These are phyloP conservation scores for Amiota mariae DNA, from an alignment of 2,888 invertebrate species.

Conservation along the genomic window DNA sequence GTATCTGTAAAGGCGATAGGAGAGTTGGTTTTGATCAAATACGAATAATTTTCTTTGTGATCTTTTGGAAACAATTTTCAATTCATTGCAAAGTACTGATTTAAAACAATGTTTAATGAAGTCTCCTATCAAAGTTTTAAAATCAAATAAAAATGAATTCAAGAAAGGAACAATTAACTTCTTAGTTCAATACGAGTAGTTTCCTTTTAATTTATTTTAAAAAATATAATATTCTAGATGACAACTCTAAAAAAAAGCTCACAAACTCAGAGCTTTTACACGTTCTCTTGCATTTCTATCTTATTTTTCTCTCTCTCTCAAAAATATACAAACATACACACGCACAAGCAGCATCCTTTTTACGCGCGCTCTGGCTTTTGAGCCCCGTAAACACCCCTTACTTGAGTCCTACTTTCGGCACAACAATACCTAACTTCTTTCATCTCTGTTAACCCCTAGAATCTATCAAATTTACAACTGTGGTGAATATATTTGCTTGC, in stretches of 20 bases:
- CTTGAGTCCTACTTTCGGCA: too few species aligned
- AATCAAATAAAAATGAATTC: background rate
- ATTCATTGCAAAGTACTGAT: too few species aligned
- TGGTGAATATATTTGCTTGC: conserved; percentile 49
- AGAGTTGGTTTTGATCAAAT: conserved; percentile 43
- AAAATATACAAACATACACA: conserved; percentile 41
- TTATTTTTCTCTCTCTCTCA: conserved; percentile 36
- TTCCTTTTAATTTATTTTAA: background rate
- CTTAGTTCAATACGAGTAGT: background rate
- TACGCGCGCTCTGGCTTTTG: background rate
- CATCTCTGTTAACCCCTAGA: background rate
- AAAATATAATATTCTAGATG: background rate
- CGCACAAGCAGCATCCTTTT: conserved; percentile 42
- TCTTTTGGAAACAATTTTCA: too few species aligned
- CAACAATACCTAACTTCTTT: background rate
- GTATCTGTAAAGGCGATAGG: conserved; percentile 59
- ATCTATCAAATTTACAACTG: conserved; percentile 56
- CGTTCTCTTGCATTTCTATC: conserved; percentile 42
- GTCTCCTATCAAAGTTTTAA: too few species aligned
- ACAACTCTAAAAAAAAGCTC: conserved; percentile 35
- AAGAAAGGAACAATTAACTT: too few species aligned
- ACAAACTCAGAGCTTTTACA: conserved; percentile 31
- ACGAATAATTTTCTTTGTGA: too few species aligned
- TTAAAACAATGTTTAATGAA: too few species aligned
- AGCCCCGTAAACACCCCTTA: background rate